phyloP scores from a whole-genome alignment of 1,140 invertebrate species.

The Caenorhabditis elegans region WBcel235 BX284604.4:8913501-8914000 shows the following conservation, averaged over 20 bases:
- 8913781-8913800: not conserved
- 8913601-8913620: not conserved
- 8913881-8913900: too few species aligned
- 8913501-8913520: slow-evolving; percentile 6
- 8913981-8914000: too few species aligned
- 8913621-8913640: too few species aligned
- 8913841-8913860: slow-evolving; percentile 11
- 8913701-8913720: too few species aligned
- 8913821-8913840: slow-evolving; percentile 13
- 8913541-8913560: not conserved
- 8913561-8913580: not conserved
- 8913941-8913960: too few species aligned
- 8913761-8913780: not conserved
- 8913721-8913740: not conserved
- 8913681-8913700: too few species aligned
- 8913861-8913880: not conserved
- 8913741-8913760: not conserved
- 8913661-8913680: too few species aligned
- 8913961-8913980: too few species aligned
- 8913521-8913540: not conserved
- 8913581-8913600: not conserved
- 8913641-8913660: too few species aligned
- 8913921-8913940: too few species aligned
- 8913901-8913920: too few species aligned
- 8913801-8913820: slow-evolving; percentile 17